Conservation (phyloP, 2,113 vertebrate species). For the Microcebus griseorufus region DNA sequence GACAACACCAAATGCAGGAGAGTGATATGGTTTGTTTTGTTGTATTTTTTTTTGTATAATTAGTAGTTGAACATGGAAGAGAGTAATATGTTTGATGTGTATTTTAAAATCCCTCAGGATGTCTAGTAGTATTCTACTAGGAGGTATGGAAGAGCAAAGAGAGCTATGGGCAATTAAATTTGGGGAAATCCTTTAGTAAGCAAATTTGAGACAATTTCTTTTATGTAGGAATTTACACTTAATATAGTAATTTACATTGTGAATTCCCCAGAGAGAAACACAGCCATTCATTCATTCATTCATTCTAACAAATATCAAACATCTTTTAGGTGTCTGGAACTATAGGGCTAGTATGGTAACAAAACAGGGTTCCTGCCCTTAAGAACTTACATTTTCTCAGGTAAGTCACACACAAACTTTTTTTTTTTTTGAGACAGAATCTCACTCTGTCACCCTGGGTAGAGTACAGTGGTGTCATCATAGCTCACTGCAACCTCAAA, state of each 20-base stretch:
- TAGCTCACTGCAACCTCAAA: no score
- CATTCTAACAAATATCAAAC: not conserved
- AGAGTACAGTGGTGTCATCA: no score
- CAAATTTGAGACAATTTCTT: not conserved
- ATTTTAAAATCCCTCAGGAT: not conserved
- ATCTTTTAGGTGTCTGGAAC: not conserved
- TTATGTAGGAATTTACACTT: slow-evolving; percentile 6
- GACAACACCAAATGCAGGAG: not conserved
- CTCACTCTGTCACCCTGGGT: no score
- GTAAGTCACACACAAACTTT: not conserved
- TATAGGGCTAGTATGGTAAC: not conserved
- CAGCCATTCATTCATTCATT: not conserved
- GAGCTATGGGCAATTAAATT: not conserved
- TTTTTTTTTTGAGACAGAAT: no score
- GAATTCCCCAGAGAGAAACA: not conserved
- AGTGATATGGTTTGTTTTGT: not conserved
- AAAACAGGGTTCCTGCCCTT: slow-evolving; percentile 8
- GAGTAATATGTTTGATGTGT: not conserved
- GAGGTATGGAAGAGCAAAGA: not conserved
- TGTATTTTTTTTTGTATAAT: no score
- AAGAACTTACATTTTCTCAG: not conserved
- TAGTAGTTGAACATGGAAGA: not conserved
- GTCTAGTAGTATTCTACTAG: not conserved
- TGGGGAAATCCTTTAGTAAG: not conserved
- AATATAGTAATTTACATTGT: not conserved